These are phyloP conservation scores for Lasioglossum lativentre DNA, from an alignment of 2,888 invertebrate genomes.

Conservation along the genomic window DNA sequence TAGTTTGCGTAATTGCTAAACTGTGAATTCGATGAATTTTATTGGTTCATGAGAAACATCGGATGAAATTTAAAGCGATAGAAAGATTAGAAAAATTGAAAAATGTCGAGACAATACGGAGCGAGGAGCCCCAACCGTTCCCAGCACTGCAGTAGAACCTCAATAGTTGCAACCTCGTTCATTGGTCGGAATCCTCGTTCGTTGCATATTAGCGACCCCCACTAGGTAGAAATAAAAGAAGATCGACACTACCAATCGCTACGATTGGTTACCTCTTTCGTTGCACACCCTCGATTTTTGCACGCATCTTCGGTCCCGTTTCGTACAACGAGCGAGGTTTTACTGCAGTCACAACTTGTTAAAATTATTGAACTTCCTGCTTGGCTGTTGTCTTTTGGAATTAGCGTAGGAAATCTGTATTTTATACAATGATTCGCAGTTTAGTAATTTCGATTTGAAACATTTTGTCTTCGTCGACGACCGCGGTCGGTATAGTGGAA, in stretches of 20 bases:
- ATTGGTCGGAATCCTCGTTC: too few relatives aligned
- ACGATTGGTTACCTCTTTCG: too few relatives aligned
- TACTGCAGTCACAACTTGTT: too few relatives aligned
- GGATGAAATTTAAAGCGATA: background rate
- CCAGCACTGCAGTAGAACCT: too few relatives aligned
- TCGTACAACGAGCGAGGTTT: too few relatives aligned
- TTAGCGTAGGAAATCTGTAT: background rate
- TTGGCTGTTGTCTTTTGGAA: too few relatives aligned
- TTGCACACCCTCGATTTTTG: too few relatives aligned
- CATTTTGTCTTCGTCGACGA: constrained; percentile 8
- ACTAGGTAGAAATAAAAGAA: too few relatives aligned
- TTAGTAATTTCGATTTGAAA: background rate
- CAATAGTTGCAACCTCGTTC: too few relatives aligned
- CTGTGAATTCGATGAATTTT: background rate
- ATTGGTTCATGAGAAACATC: background rate
- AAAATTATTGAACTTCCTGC: background rate
- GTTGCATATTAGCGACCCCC: too few relatives aligned
- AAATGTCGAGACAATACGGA: background rate
- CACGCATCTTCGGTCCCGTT: background rate
- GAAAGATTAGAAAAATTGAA: background rate
- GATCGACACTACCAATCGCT: too few relatives aligned
- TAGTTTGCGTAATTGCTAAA: background rate
- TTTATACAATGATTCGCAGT: background rate
- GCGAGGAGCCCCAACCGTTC: too few relatives aligned
- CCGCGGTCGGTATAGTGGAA: constrained; percentile 14